Evolutionary conservation across 2,888 invertebrate genomes (phyloP), one percentile per base, ranked within the genome.

Genomic region (Drosophila imparisetae): DNA sequence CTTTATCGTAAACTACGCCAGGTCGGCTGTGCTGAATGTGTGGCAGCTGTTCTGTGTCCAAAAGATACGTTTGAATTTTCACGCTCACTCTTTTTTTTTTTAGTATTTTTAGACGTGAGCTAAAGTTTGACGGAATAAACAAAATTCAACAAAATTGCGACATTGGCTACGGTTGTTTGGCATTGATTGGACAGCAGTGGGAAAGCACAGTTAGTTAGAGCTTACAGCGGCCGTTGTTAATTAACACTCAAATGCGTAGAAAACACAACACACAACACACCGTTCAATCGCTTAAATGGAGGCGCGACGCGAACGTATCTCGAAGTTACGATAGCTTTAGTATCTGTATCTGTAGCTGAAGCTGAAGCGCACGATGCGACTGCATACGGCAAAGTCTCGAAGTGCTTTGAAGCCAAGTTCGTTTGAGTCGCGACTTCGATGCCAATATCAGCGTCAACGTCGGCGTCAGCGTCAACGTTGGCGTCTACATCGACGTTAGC

Each of bases 361-460:
- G 40, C 54, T 67, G 58, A 59, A 70, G 81, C 78, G 86, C 60
- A 72, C 61, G 62, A 64, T 61, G 59, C 84, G 78, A 91, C 91
- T 90, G 91, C 88, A 89, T 86, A 75, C 80, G 86, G 78, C 82
- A 71, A 88, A 76, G 86, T 72, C 82, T 90, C 79, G 78, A 82
- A 83, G 78, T 81, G 80, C 79, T 87, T 90, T 90, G 82, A 87
- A 86, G 75, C 75, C 75, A 73, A 78, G 90, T 81, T 90, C 78
- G 90, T 72, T 83, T 57, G 73, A 74, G 77, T 54, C 59, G 59
- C 63, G 66, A 64, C 65, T 54, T 54, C 65, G 60, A 66, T n/a
- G 67, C 42, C 49, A 36, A 55, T 57, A 50, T 29, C 18, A 34
- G 21, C 60, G 66, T 49, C 64, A 36, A 7, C 62, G 42, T 10